A percentile compares a stretch with the other conserved stretches of the same genome.
phyloP scores from a whole-genome alignment of 2,888 invertebrate genomes.

The Drosophila nr. perissopoda region DNA sequence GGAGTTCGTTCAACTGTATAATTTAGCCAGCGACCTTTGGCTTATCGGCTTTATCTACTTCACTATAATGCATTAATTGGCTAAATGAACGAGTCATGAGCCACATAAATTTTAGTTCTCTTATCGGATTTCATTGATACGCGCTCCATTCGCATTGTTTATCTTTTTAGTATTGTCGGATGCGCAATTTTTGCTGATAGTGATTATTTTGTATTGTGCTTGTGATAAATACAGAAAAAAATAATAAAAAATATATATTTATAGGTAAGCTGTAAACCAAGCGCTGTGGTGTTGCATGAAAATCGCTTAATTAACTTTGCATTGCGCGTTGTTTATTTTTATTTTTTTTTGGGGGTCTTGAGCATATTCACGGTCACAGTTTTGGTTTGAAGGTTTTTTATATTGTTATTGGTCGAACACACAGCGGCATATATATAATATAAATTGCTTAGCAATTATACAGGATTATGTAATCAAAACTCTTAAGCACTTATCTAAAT shows the following conservation, averaged over 20 bases:
- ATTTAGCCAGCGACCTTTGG: conserved; percentile 27
- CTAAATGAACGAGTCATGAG: conserved; percentile 36
- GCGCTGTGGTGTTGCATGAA: conserved; percentile 60
- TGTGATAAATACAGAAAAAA: conserved; percentile 25
- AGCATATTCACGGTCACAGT: conserved; percentile 69
- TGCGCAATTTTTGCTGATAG: conserved; percentile 67
- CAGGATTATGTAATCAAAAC: background rate
- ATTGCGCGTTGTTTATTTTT: conserved; percentile 46
- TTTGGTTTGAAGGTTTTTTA: conserved; percentile 57
- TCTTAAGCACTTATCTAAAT: background rate
- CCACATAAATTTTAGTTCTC: conserved; percentile 23
- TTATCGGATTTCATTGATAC: conserved; percentile 68
- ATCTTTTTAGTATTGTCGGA: conserved; percentile 56
- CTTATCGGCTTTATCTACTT: conserved; percentile 28
- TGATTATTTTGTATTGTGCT: conserved; percentile 39
- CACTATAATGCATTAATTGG: conserved; percentile 53
- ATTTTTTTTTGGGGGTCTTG: conserved; percentile 32
- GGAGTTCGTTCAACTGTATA: conserved; percentile 52
- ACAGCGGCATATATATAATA: conserved; percentile 8
- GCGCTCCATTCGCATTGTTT: conserved; percentile 36
- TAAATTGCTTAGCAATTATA: background rate
- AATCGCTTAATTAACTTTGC: conserved; percentile 71
- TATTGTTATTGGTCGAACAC: conserved; percentile 35
- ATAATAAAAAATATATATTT: conserved; percentile 8
- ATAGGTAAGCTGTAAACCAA: conserved; percentile 29